A percentile compares a stretch with the other conserved stretches of the same genome.
Evolutionary conservation across 2,113 vertebrate species (phyloP).

Genomic region (Brachyistius frenatus): DNA sequence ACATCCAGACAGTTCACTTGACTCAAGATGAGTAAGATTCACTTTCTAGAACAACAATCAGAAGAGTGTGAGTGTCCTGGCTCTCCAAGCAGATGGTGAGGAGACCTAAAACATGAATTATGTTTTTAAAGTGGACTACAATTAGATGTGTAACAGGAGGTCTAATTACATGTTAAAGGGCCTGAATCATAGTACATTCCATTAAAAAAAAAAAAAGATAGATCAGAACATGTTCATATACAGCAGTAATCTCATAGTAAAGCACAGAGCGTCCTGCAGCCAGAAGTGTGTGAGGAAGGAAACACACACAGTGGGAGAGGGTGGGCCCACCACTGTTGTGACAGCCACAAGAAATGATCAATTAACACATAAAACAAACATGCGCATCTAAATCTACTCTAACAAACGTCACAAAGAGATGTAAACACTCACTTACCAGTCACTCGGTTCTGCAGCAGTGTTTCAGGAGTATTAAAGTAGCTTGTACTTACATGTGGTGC

Average conservation of each 20-base stretch:
- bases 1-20: conserved; percentile 57
- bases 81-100: conserved; percentile 27
- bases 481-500: conserved; percentile 73
- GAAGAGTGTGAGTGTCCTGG: conserved; percentile 26
- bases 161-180: not conserved
- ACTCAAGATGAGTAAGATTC: conserved; percentile 43
- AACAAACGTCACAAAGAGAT: not conserved
- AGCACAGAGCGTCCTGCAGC: not conserved
- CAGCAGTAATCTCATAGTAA: not conserved
- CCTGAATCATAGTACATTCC: not conserved
- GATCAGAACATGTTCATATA: not conserved
- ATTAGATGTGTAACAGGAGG: conserved; percentile 23
- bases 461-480: not conserved
- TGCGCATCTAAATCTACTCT: not conserved
- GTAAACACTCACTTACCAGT: no score
- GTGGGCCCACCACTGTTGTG: not conserved
- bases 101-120: conserved; percentile 19
- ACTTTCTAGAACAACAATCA: conserved; percentile 60
- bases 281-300: conserved; percentile 2
- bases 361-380: not conserved
- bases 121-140: conserved; percentile 37
- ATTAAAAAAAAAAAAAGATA: not conserved
- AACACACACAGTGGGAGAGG: not conserved
- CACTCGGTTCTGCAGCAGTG: not conserved
- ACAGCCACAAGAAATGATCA: conserved; percentile 8